phyloP scores from a whole-genome alignment of 2,113 vertebrate species.

The Pelodiscus sinensis region DNA sequence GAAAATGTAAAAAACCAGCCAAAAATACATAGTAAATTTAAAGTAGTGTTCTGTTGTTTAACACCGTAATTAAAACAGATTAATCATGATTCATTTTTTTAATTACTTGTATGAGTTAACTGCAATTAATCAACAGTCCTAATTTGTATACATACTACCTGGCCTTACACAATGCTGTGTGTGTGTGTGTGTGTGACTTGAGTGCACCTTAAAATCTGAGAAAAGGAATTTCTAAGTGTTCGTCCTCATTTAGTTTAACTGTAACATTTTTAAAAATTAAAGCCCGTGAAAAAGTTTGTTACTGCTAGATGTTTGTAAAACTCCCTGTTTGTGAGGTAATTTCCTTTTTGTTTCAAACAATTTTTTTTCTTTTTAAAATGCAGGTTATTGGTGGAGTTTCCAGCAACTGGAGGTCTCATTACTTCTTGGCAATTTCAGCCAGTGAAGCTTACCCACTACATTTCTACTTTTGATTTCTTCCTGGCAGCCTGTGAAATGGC shows the following conservation, averaged over 20 bases:
- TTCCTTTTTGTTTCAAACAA: background rate
- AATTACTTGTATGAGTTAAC: too few species aligned
- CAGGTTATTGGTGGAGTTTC: constrained; percentile 95
- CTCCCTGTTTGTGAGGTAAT: background rate
- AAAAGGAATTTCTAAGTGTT: background rate
- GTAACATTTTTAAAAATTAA: background rate
- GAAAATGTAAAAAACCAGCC: too few species aligned
- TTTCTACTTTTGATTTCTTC: constrained; percentile 93
- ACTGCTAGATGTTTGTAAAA: background rate
- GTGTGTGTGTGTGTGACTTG: background rate
- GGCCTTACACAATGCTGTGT: background rate
- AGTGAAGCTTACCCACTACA: constrained; percentile 89
- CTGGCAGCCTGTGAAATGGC: constrained; percentile 91
- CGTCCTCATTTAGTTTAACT: background rate
- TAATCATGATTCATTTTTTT: too few species aligned
- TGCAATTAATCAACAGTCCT: too few species aligned
- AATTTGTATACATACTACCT: background rate
- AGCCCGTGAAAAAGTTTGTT: background rate
- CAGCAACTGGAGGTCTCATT: constrained; percentile 91
- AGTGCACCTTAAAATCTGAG: background rate
- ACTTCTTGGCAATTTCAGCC: constrained; percentile 97
- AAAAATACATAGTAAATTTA: too few species aligned
- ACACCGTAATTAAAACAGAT: too few species aligned
- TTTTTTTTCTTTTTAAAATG: background rate
- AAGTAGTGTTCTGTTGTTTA: too few species aligned